A percentile compares a stretch with the other conserved stretches of the same genome.
Conservation (phyloP, 2,888 invertebrate species). For the Branchipolynoe longqiensis region DNA sequence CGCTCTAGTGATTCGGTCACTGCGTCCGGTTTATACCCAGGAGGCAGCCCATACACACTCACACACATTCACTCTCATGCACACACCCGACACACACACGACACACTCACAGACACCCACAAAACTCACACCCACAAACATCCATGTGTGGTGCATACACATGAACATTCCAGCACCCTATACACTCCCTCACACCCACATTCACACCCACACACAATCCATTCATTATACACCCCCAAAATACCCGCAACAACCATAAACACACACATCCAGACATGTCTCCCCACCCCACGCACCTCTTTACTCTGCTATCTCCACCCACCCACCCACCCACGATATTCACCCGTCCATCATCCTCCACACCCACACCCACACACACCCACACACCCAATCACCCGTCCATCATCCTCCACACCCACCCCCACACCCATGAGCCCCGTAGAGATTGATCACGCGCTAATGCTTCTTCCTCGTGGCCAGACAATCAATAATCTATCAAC, state of each 20-base stretch:
- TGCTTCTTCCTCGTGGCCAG: no score
- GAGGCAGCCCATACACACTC: background rate
- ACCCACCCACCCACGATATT: no score
- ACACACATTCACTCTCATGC: background rate
- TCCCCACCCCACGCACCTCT: background rate
- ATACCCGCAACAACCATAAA: background rate
- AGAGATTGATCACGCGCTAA: no score
- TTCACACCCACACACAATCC: background rate
- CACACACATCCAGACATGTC: background rate
- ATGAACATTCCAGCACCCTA: background rate
- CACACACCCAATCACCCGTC: no score
- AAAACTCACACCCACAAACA: background rate
- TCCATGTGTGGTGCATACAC: background rate
- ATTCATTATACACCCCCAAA: background rate
- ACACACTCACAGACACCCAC: background rate
- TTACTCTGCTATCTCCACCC: no score
- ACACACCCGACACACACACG: background rate
- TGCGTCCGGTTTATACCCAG: no score
- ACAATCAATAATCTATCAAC: no score
- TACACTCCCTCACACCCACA: background rate
- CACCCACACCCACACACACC: no score
- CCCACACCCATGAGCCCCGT: no score
- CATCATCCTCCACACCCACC: no score
- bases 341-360: no score
- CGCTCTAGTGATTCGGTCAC: no score